Evolutionary conservation across 2,888 invertebrate species (phyloP), one percentile per base, ranked within the genome.

Genomic region (Sesia bembeciformis): DNA sequence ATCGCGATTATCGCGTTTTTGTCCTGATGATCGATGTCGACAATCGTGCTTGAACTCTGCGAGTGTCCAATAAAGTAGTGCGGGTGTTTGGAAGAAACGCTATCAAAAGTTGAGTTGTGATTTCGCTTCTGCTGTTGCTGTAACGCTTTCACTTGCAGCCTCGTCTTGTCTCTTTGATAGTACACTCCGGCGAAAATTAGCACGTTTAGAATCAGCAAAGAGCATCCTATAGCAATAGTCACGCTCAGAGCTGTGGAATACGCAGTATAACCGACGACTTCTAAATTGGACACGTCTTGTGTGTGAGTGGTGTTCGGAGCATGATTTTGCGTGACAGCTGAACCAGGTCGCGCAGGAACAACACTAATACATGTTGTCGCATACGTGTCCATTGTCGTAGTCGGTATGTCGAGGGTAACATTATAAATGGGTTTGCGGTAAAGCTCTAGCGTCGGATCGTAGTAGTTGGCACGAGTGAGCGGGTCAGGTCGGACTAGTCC

Each of bases 401-500:
- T 83, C 38, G 90, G 83, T 54, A 84, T 68, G 55, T 88, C 88
- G 53, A 90, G 79, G 40, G 92, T 90, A 59, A 91, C 90, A 64
- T 92, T 91, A 66, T 89, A 87, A 58, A 91, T 79, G 63, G 92
- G 90, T 66, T 91, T 91, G 67, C 92, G 90, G 69, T 93, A 91
- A 56, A 93, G 92, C 68, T 91, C 91, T 55, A 88, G 74, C 4
- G 92, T 91, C 1, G 92, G 92, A 70, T 92, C 92, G 79, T 91
- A 92, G 74, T 91, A 92, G 77, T 91, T 91, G 57, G 92, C 90
- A 57, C 94, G 90, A 57, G 93, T 93, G 60, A 95, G 90, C 39
- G 95, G 95, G 84, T 96, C 96, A 40, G 95, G 94, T 54, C 97
- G 92, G 40, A 97, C 96, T 49, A 94, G 91, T 23, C 97, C 97